Base-by-base conservation (phyloP, 2,888 invertebrate species). In the Hymenopus coronatus region DNA sequence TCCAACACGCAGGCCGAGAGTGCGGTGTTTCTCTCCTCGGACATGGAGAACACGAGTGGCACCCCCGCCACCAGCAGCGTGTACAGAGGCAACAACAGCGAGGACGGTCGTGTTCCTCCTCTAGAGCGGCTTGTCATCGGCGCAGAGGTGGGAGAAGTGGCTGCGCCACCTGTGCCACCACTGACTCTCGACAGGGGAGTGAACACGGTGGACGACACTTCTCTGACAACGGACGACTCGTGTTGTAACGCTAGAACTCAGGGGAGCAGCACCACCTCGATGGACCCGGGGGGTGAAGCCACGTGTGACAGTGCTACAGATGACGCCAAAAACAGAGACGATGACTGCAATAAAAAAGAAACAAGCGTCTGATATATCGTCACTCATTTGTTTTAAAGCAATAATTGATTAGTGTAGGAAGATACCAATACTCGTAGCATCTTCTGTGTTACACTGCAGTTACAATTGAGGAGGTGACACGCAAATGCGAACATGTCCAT, bases 51-150 rank as follows among this genome's bases (percentile, higher is more conserved):
- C 40, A 95, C 94, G 91, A 95, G 88, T n/a, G 70, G 54, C 6
- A 81, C 46, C 14, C 15, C 40, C 25, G 82, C 88, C 33, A 27
- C 88, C 25, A 85, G 85, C 30, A 96, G 96, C 91, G 94, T 96
- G 89, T 92, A 96, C 6, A 95, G 95, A 33, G 96, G 96, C 28
- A 86, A 81, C 86, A 87, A 88, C 33, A 90, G 88, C 30, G 90
- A 88, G 6, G 89, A 88, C 12, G 88, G 90, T 14, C 91, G 90
- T 6, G 54, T 28, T 9, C 40, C 84, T 28, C 90, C 90, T 20
- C 83, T 91, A 40, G 91, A 91, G 82, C 88, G 91, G 28, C 89
- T 91, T 12, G 91, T 92, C 2, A 91, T 92, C 82, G 92, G 91
- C 12, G 91, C 91, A 12, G 92, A 91, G 84, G 89, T 89, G 30